Evolutionary conservation across 2,797 vertebrate genomes (phyloP), one percentile per base, ranked within the genome.

Genomic region (Melanotaenia pygmaea): DNA sequence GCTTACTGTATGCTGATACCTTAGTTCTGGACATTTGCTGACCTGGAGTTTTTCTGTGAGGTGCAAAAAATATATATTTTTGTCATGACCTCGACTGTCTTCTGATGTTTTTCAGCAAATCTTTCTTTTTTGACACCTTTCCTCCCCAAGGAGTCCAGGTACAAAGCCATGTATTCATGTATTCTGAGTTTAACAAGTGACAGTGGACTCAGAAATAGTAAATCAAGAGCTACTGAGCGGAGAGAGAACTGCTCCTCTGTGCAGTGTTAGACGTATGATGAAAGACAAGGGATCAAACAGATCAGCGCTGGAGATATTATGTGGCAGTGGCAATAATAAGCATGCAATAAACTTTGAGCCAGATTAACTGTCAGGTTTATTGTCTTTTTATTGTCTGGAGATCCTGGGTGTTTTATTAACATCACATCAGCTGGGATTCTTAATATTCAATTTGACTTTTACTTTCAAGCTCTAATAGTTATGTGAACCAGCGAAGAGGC

Each of bases 331-430:
- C 70, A 82, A 77, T 88, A 78, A 85, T 70, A 60, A 84, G 61
- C 34, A 35, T 30, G 76, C 65, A 81, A 74, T 84, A 83, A 63
- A 84, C 60, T 77, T 30, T 26, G 68, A 72, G 61, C 8, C 50
- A 59, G 70, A 37, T 84, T 85, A 86, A 76, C 79, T 62, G 69
- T 60, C 64, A 72, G 76, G 60, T 78, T 86, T 85, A 86, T 82
- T 84, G 74, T 75, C 68, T 66, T 79, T 70, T 82, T 77, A 85
- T 73, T 82, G 73, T 81, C 82, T 67, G 64, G 74, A 84, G 84
- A 81, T 47, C 59, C n/a, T 35, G 51, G 28, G 24, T 65, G 72
- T 78, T 85, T 84, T 86, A 85, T 86, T 82, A 85, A 84, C 74
- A 68, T 59, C 70, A 72, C 83, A 81, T 83, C 62, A 66, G 68